Evolutionary conservation across 2,797 vertebrate species (phyloP).

Genomic region (Sphenodon punctatus): DNA sequence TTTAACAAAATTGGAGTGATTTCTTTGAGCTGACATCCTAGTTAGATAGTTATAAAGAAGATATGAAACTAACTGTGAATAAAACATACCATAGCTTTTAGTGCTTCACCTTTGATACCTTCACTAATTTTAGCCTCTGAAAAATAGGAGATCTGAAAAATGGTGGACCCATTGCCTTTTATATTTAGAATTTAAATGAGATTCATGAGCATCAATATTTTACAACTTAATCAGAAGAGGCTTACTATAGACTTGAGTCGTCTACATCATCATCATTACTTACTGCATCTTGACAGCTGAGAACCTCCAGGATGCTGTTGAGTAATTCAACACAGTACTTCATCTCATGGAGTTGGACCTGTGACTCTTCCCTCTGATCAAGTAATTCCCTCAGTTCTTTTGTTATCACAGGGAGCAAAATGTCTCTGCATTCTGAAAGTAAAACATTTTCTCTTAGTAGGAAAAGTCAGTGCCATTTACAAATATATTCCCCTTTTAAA

Average conservation of each 20-base stretch:
- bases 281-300: slow-evolving; percentile 88
- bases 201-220: slow-evolving; percentile 70
- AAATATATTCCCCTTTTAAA: background rate
- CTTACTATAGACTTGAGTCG: background rate
- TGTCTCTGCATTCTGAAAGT: slow-evolving; percentile 90
- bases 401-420: slow-evolving; percentile 94
- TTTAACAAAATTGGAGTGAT: background rate
- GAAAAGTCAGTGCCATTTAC: background rate
- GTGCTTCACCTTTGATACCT: background rate
- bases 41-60: background rate
- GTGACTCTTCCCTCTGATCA: slow-evolving; percentile 69
- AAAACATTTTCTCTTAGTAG: slow-evolving; percentile 6
- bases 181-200: slow-evolving; percentile 57
- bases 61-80: background rate
- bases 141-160: slow-evolving; percentile 37
- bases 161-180: slow-evolving; percentile 11
- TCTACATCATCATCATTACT: slow-evolving; percentile 66
- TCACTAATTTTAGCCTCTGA: slow-evolving; percentile 1
- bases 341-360: slow-evolving; percentile 72
- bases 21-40: background rate
- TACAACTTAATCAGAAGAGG: slow-evolving; percentile 51
- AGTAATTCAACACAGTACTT: slow-evolving; percentile 90
- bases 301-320: slow-evolving; percentile 94
- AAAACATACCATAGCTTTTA: background rate
- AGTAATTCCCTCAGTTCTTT: slow-evolving; percentile 88